Conservation (phyloP, 2,113 vertebrate genomes). For the Zosterops pallidus region DNA sequence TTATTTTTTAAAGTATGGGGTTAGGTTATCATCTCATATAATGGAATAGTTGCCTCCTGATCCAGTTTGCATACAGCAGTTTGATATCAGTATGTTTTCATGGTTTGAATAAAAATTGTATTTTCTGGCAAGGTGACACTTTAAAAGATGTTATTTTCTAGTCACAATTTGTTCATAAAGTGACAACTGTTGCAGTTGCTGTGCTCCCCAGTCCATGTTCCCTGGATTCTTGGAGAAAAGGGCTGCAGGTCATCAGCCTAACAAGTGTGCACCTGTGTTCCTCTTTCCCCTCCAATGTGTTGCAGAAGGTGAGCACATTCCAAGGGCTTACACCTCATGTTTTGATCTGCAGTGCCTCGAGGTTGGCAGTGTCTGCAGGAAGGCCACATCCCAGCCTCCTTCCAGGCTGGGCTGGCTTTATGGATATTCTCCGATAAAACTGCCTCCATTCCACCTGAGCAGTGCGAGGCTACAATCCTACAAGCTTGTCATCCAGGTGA, state of each 20-base stretch:
- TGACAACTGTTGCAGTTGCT: background rate
- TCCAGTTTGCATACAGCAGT: background rate
- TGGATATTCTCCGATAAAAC: fast-evolving
- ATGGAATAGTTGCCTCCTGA: background rate
- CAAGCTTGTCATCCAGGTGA: background rate
- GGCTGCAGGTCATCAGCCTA: background rate
- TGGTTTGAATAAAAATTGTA: background rate
- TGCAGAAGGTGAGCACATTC: background rate
- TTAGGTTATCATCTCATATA: background rate
- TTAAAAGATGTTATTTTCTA: background rate
- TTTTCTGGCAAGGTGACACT: background rate
- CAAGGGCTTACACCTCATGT: background rate
- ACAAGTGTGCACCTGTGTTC: background rate
- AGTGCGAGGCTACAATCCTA: background rate
- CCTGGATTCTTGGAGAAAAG: background rate
- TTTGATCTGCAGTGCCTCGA: background rate
- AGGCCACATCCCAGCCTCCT: background rate
- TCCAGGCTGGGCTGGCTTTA: background rate
- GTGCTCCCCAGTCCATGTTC: background rate
- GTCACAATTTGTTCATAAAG: background rate
- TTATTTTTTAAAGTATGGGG: background rate
- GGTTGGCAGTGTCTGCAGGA: background rate
- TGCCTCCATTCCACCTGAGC: background rate
- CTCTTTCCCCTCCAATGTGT: background rate
- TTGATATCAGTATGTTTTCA: background rate